Evolutionary conservation across 2,797 vertebrate species (phyloP).

Genomic region (Ptychobarbus kaznakovi): DNA sequence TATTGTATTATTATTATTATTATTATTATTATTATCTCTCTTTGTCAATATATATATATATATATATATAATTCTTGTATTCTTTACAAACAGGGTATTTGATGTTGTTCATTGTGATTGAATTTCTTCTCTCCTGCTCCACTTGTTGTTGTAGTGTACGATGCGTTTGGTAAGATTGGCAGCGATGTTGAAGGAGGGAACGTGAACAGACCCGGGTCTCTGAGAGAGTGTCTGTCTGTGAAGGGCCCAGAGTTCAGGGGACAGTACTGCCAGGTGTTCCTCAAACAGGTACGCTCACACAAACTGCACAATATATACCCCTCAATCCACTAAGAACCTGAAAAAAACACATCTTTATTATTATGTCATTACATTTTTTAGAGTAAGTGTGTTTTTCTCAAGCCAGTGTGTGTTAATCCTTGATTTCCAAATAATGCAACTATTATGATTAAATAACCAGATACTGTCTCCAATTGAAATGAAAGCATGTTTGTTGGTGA

Average conservation of each 20-base stretch:
- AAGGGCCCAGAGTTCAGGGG: conserved; percentile 75
- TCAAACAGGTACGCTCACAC: conserved; percentile 77
- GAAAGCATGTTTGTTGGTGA: neutral
- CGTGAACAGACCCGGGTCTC: conserved; percentile 79
- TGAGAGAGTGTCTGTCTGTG: conserved; percentile 79
- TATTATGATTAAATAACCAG: neutral
- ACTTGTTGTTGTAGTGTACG: conserved; percentile 79
- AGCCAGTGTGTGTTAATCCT: neutral
- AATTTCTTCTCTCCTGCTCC: neutral
- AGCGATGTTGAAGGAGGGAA: conserved; percentile 83
- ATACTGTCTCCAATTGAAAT: neutral
- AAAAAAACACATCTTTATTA: neutral
- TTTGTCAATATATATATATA: neutral
- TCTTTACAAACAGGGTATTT: neutral
- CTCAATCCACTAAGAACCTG: neutral
- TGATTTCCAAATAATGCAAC: neutral
- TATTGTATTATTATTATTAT: neutral
- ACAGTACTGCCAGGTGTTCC: conserved; percentile 84
- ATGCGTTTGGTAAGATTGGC: conserved; percentile 84
- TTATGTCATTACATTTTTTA: neutral
- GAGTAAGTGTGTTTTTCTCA: neutral
- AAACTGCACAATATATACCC: neutral
- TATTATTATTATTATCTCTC: neutral
- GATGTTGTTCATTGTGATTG: neutral
- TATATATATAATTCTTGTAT: neutral